A percentile compares a stretch with the other conserved stretches of the same genome.
phyloP scores from a whole-genome alignment of 2,888 invertebrate genomes.

The Lithophane socia region DNA sequence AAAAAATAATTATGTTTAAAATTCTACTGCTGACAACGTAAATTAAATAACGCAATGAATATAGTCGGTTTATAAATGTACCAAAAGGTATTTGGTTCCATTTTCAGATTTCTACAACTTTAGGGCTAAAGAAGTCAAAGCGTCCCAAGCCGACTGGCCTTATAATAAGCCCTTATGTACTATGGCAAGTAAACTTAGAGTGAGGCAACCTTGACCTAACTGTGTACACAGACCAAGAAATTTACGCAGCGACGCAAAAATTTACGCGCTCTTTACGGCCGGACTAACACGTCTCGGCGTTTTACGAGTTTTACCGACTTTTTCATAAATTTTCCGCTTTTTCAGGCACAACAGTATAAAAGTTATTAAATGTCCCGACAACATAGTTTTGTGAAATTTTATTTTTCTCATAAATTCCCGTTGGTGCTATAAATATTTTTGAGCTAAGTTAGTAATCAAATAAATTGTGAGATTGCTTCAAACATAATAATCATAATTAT shows the following conservation, averaged over 20 bases:
- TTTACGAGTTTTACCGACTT: conserved; percentile 60
- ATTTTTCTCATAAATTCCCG: conserved; percentile 23
- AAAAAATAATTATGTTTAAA: too few relatives aligned
- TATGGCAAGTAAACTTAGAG: neutral
- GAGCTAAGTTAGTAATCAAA: neutral
- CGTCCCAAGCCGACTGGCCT: neutral
- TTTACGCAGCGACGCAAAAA: conserved; percentile 35
- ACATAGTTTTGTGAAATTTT: conserved; percentile 41
- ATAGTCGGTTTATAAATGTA: too few relatives aligned
- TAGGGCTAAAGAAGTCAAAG: neutral
- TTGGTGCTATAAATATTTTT: conserved; percentile 22
- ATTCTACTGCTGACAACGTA: too few relatives aligned
- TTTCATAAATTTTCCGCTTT: conserved; percentile 55
- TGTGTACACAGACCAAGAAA: conserved; percentile 17
- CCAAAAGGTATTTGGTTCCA: neutral
- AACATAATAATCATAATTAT: neutral
- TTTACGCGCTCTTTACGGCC: conserved; percentile 52
- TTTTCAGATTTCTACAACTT: neutral
- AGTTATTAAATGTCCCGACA: conserved; percentile 57
- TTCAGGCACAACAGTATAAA: conserved; percentile 51
- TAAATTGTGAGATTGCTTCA: neutral
- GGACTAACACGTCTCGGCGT: conserved; percentile 46
- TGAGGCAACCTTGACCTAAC: conserved; percentile 15
- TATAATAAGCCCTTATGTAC: neutral
- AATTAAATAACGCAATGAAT: too few relatives aligned